phyloP scores from a whole-genome alignment of 2,888 invertebrate species.

The Rotaria sp. region DNA sequence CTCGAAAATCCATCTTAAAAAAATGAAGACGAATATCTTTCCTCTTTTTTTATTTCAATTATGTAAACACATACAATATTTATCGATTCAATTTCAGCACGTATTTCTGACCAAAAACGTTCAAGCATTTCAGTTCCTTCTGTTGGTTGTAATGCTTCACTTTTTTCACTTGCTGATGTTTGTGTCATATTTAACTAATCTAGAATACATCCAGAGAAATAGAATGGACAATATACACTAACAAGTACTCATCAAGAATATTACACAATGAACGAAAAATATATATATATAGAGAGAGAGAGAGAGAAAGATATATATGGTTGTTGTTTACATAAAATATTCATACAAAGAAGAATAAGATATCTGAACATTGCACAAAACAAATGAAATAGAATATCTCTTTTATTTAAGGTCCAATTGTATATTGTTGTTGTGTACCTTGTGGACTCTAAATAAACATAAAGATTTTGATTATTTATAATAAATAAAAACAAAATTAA shows the following conservation, averaged over 20 bases:
- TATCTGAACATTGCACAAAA: conserved; percentile 3
- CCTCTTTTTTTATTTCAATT: background rate
- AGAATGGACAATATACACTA: background rate
- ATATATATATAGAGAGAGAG: background rate
- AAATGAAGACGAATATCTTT: background rate
- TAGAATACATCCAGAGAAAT: background rate
- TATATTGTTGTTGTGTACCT: conserved; percentile 19
- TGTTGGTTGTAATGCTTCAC: background rate
- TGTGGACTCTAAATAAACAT: background rate
- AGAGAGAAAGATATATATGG: background rate
- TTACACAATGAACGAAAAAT: background rate
- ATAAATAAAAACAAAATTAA: background rate
- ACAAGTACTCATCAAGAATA: background rate
- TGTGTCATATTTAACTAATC: background rate
- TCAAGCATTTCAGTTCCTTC: conserved; percentile 17
- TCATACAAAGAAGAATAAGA: background rate
- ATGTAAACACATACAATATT: background rate
- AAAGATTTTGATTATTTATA: background rate
- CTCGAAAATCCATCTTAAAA: conserved; percentile 65
- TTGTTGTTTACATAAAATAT: background rate
- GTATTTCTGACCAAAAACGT: background rate
- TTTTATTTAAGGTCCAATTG: background rate
- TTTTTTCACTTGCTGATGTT: background rate
- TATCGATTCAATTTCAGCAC: background rate
- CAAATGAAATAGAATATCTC: background rate